A percentile compares a stretch with the other conserved stretches of the same genome.
phyloP scores from a whole-genome alignment of 2,888 invertebrate genomes.

The Athalia rosae region DNA sequence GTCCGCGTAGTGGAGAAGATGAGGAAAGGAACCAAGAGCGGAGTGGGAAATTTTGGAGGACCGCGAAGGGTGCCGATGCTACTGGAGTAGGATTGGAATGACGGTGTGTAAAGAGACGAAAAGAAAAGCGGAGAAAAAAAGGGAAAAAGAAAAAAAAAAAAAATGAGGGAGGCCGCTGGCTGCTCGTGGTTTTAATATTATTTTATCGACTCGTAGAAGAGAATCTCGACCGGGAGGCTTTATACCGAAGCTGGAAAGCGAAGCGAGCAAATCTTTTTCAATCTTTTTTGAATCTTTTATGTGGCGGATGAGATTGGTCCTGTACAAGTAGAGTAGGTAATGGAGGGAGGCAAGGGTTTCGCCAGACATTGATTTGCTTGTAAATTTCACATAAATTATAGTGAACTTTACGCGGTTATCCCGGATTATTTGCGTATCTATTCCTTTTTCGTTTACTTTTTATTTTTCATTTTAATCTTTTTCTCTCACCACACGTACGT shows the following conservation, averaged over 20 bases:
- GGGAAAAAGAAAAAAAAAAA: slow-evolving; percentile 31
- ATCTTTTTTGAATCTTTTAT: slow-evolving; percentile 64
- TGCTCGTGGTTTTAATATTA: slow-evolving; percentile 57
- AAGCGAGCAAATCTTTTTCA: slow-evolving; percentile 63
- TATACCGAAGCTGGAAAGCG: slow-evolving; percentile 22
- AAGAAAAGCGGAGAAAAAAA: slow-evolving; percentile 15
- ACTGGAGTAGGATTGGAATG: too few species aligned
- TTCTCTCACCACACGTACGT: too few species aligned
- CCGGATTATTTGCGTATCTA: slow-evolving; percentile 26
- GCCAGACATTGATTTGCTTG: slow-evolving; percentile 37
- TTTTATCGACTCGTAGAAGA: slow-evolving; percentile 54
- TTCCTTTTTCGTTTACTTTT: neutral
- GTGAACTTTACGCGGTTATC: slow-evolving; percentile 33
- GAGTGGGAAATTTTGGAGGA: neutral
- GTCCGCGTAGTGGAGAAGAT: neutral
- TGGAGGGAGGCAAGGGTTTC: slow-evolving; percentile 27
- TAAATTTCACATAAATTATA: slow-evolving; percentile 39
- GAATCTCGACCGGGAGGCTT: slow-evolving; percentile 42
- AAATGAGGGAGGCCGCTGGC: slow-evolving; percentile 48
- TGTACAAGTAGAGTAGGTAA: slow-evolving; percentile 7
- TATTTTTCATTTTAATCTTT: too few species aligned
- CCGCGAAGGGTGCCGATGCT: too few species aligned
- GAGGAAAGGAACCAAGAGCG: neutral
- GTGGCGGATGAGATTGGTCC: slow-evolving; percentile 57
- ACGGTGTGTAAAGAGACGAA: neutral